Conservation (phyloP, 1,140 invertebrate genomes). For the Ceratitis capitata region DNA sequence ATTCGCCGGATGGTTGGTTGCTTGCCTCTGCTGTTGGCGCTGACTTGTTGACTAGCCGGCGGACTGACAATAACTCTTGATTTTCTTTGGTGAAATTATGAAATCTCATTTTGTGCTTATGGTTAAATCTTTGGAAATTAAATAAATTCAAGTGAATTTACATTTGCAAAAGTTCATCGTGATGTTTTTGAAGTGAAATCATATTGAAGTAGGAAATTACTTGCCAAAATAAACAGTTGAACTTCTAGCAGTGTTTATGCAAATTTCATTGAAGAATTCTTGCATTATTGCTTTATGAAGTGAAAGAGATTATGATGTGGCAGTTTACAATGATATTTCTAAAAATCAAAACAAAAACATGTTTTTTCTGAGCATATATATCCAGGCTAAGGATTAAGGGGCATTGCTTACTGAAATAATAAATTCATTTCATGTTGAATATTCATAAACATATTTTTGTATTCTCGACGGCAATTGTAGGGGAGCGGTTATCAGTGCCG, state of each 20-base stretch:
- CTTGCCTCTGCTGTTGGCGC: not conserved
- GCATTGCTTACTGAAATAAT: too few relatives aligned
- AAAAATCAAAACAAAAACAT: not conserved
- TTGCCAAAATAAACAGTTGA: not conserved
- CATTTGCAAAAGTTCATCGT: conserved; percentile 19
- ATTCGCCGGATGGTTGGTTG: not conserved
- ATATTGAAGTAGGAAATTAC: not conserved
- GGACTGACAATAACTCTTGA: conserved; percentile 29
- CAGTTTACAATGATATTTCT: not conserved
- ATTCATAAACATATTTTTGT: too few relatives aligned
- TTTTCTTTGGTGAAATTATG: conserved; percentile 23
- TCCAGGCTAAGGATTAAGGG: too few relatives aligned
- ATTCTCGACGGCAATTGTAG: too few relatives aligned
- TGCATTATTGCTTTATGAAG: not conserved
- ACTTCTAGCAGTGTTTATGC: not conserved
- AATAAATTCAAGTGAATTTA: conserved; percentile 25
- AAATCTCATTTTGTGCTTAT: conserved; percentile 28
- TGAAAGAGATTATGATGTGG: not conserved
- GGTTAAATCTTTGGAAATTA: conserved; percentile 30
- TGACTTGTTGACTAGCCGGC: conserved; percentile 23
- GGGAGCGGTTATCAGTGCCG: too few relatives aligned
- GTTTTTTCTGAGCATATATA: not conserved
- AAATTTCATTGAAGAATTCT: not conserved
- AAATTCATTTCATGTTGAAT: too few relatives aligned
- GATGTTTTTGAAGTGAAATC: not conserved